Evolutionary conservation across 1,140 invertebrate genomes (phyloP).

Genomic region (Drosophila biarmipes): DNA sequence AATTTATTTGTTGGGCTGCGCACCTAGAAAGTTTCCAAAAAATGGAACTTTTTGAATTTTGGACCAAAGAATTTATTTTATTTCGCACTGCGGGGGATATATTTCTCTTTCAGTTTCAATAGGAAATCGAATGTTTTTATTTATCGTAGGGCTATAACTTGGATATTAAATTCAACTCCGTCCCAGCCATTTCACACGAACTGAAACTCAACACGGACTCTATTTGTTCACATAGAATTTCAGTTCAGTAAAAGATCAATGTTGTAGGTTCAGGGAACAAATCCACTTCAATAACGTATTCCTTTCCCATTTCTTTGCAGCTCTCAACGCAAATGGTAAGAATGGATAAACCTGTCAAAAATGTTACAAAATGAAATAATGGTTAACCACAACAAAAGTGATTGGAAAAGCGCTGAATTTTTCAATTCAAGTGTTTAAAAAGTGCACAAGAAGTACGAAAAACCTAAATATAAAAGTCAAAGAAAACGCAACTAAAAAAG

Average conservation of each 20-base stretch:
- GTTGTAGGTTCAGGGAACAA: constrained; percentile 8
- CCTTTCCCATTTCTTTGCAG: constrained; percentile 45
- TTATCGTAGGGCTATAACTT: no score
- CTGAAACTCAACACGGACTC: background rate
- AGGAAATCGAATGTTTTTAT: no score
- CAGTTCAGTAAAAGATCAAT: constrained; percentile 2
- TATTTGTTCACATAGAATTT: constrained; percentile 2
- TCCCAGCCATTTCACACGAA: background rate
- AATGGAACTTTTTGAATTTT: no score
- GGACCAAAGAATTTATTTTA: no score
- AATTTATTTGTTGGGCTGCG: no score
- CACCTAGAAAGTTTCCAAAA: no score
- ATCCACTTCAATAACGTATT: constrained; percentile 7
- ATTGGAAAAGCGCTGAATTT: constrained; percentile 3
- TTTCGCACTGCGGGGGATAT: no score
- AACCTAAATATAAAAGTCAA: background rate
- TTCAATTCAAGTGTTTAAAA: constrained; percentile 24
- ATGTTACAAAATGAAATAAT: constrained; percentile 15
- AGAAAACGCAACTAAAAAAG: background rate
- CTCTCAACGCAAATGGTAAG: constrained; percentile 67
- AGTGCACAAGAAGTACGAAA: constrained; percentile 12
- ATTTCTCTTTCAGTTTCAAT: no score
- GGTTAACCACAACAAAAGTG: constrained; percentile 21
- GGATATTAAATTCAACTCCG: no score
- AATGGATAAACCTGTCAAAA: constrained; percentile 51